These are phyloP conservation scores for Hipposideros armiger DNA, from an alignment of 2,113 vertebrate genomes.

Conservation along the genomic window DNA sequence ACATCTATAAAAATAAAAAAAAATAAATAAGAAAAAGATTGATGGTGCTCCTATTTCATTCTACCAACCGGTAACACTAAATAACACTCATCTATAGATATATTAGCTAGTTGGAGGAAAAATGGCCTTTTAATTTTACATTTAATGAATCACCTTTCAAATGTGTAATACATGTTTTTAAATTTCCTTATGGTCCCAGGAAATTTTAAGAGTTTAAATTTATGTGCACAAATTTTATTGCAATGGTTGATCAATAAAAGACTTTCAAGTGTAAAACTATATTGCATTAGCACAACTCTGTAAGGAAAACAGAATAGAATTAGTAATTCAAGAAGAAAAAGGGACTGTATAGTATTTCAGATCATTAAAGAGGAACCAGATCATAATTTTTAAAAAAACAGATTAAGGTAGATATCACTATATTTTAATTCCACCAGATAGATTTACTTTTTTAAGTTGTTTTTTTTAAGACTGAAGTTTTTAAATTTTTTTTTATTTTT, in stretches of 20 bases:
- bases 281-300: background rate
- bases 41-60: background rate
- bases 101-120: background rate
- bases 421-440: background rate
- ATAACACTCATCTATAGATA: background rate
- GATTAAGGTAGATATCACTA: background rate
- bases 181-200: background rate
- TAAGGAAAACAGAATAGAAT: background rate
- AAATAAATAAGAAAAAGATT: constrained; percentile 47
- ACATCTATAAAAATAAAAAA: constrained; percentile 10
- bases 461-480: too few relatives aligned
- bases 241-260: constrained; percentile 23
- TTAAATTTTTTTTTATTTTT: too few relatives aligned
- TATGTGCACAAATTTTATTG: background rate
- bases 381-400: constrained; percentile 9
- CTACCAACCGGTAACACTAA: background rate
- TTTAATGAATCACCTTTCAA: constrained; percentile 33
- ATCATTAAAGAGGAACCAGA: background rate
- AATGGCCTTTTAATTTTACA: background rate
- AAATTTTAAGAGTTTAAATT: constrained; percentile 26
- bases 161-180: background rate
- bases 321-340: constrained; percentile 18
- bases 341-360: background rate
- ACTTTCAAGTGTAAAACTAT: constrained; percentile 47
- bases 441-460: too few relatives aligned